A percentile compares a stretch with the other conserved stretches of the same genome.
These are phyloP conservation scores for Coenobita brevimanus DNA, from an alignment of 1,140 invertebrate genomes.

Conservation along the genomic window DNA sequence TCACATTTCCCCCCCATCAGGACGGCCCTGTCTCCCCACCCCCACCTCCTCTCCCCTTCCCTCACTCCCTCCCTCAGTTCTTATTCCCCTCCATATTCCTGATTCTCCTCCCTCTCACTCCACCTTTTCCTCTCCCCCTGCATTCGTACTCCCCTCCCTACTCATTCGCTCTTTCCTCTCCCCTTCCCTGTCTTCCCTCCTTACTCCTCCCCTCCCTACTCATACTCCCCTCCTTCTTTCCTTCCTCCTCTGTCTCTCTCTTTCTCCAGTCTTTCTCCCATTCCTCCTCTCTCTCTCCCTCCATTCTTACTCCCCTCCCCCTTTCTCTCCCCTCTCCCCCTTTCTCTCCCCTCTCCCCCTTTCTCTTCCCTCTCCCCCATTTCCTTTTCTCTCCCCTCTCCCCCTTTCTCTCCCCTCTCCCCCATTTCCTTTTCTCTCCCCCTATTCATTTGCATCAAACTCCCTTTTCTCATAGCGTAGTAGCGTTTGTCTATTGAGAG, in stretches of 20 bases:
- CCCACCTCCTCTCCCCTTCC: not conserved
- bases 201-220: not conserved
- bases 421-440: not conserved
- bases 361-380: not conserved
- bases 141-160: not conserved
- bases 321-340: not conserved
- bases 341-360: not conserved
- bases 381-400: too few relatives aligned
- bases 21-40: too few relatives aligned
- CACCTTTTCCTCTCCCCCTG: not conserved
- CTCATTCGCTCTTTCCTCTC: not conserved
- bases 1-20: not conserved
- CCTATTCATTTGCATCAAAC: not conserved
- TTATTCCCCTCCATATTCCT: not conserved
- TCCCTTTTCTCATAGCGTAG: too few relatives aligned
- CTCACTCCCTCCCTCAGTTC: not conserved
- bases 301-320: too few relatives aligned
- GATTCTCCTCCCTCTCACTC: not conserved
- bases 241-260: too few relatives aligned
- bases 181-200: not conserved
- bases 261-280: not conserved
- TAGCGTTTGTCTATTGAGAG: too few relatives aligned
- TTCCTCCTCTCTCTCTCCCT: not conserved
- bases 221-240: too few relatives aligned
- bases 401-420: not conserved